A percentile compares a stretch with the other conserved stretches of the same genome.
Evolutionary conservation across 1,140 invertebrate genomes (phyloP).

Genomic region (Drosophila kohkoa): DNA sequence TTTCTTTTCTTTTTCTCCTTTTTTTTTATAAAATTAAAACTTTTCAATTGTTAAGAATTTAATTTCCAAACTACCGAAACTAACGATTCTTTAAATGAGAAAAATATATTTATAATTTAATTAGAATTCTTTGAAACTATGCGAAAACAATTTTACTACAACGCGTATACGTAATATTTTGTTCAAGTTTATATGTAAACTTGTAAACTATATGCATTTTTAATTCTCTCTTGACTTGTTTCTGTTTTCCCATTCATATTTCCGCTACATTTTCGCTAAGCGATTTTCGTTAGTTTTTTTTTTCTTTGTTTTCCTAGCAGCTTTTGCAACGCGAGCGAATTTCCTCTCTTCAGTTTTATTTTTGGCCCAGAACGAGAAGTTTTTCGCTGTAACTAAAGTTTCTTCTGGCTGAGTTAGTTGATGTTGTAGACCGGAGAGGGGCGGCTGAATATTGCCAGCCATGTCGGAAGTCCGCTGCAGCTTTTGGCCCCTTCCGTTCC

Average conservation of each 20-base stretch:
- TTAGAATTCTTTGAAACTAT: background rate
- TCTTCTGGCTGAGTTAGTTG: slow-evolving; percentile 18
- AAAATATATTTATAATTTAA: background rate
- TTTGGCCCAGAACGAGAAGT: slow-evolving; percentile 25
- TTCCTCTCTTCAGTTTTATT: slow-evolving; percentile 40
- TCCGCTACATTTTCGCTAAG: slow-evolving; percentile 50
- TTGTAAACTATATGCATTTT: slow-evolving; percentile 24
- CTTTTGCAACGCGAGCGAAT: slow-evolving; percentile 39
- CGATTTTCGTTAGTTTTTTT: slow-evolving; percentile 33
- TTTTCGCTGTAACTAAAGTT: slow-evolving; percentile 47
- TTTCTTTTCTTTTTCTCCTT: too few relatives aligned
- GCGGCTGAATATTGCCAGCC: background rate
- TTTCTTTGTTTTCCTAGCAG: slow-evolving; percentile 17
- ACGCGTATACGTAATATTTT: slow-evolving; percentile 23
- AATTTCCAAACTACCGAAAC: too few relatives aligned
- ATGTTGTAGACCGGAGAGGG: background rate
- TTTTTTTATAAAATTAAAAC: too few relatives aligned
- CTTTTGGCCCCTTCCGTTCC: background rate
- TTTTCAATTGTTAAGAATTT: too few relatives aligned
- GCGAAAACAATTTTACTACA: background rate
- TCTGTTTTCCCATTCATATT: slow-evolving; percentile 22
- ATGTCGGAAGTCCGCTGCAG: slow-evolving; percentile 38
- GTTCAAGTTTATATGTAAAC: slow-evolving; percentile 1
- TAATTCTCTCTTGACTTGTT: slow-evolving; percentile 6
- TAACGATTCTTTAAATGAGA: too few relatives aligned